Evolutionary conservation across 1,140 invertebrate genomes (phyloP).

Genomic region (Drosophila repleta): DNA sequence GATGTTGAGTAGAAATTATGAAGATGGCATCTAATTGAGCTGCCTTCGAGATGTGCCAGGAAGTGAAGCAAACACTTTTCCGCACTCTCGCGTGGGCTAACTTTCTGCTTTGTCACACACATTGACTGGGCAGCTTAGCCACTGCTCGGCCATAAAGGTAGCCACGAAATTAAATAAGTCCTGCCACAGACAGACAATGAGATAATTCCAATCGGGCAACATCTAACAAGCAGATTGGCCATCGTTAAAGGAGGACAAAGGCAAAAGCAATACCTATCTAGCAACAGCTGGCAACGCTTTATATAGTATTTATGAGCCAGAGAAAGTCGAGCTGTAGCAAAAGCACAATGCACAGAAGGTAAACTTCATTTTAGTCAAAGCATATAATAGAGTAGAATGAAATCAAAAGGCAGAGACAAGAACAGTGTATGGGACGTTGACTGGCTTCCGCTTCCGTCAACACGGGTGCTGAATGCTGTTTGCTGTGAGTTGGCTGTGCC

Average conservation of each 20-base stretch:
- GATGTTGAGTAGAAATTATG: neutral
- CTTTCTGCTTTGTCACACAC: slow-evolving; percentile 30
- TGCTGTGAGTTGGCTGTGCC: slow-evolving; percentile 10
- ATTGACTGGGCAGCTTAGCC: slow-evolving; percentile 3
- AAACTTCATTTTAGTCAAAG: slow-evolving; percentile 40
- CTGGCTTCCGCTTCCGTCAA: slow-evolving; percentile 49
- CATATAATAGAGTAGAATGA: neutral
- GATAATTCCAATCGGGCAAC: slow-evolving; percentile 16
- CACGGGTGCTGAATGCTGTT: slow-evolving; percentile 30
- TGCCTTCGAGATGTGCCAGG: slow-evolving; percentile 6
- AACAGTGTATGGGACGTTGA: slow-evolving; percentile 1
- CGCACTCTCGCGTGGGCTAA: neutral
- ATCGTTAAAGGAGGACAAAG: slow-evolving; percentile 45
- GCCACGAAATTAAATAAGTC: slow-evolving; percentile 40
- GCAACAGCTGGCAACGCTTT: slow-evolving; percentile 17
- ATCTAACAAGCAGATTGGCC: slow-evolving; percentile 48
- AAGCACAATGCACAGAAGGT: slow-evolving; percentile 36
- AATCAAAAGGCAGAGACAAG: slow-evolving; percentile 21
- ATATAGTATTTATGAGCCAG: slow-evolving; percentile 43
- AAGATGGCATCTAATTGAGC: slow-evolving; percentile 34
- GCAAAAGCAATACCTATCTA: neutral
- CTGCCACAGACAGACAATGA: slow-evolving; percentile 3
- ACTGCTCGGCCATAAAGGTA: slow-evolving; percentile 20
- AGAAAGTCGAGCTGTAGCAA: slow-evolving; percentile 5
- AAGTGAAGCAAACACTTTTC: slow-evolving; percentile 15